Evolutionary conservation across 2,113 vertebrate species (phyloP), one percentile per base, ranked within the genome.

Genomic region (Pseudopipra pipra): DNA sequence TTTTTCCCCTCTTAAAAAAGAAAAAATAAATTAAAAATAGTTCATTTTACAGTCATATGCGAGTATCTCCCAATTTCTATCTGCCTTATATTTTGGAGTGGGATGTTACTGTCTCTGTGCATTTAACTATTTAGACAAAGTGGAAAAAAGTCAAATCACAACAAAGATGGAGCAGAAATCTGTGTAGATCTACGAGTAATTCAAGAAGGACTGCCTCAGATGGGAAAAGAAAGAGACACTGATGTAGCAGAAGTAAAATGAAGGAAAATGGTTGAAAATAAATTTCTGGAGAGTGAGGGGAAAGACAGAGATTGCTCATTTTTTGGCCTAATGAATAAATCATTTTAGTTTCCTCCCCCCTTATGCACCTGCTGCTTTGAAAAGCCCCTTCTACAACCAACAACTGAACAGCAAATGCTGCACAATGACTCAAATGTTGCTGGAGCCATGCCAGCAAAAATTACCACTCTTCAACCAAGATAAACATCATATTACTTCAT

Each of bases 401-500:
- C 97, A 98, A 97, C 98, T 98, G 97, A 98, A 98, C 98, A 97
- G 98, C 98, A 98, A 98, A 97, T 94, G 97, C 93, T 95, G 95
- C 96, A 98, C 97, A 98, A 98, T 97, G 97, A 96, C 96, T 97
- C 91, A 96, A 98, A 98, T 94, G 97, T 97, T 95, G 95, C 96
- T 98, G 98, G 98, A 98, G 96, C 86, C 86, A 95, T 86, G 98
- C 99, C 98, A 99, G 93, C 83, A 98, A 98, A 99, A 98, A 99
- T 99, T 98, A 98, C 99, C 99, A 99, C 98, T 99, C 98, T 99
- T 99, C 98, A 98, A 98, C 98, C 98, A 99, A 99, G 98, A 99
- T 99, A 99, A 99, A 99, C 98, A 99, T 99, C 98, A 98, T 98
- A 99, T 99, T 99, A 99, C 99, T 99, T 99, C 98, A 99, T 99